A percentile compares a stretch with the other conserved stretches of the same genome.
phyloP scores from a whole-genome alignment of 2,888 invertebrate genomes.

The Campaea margaritaria region DNA sequence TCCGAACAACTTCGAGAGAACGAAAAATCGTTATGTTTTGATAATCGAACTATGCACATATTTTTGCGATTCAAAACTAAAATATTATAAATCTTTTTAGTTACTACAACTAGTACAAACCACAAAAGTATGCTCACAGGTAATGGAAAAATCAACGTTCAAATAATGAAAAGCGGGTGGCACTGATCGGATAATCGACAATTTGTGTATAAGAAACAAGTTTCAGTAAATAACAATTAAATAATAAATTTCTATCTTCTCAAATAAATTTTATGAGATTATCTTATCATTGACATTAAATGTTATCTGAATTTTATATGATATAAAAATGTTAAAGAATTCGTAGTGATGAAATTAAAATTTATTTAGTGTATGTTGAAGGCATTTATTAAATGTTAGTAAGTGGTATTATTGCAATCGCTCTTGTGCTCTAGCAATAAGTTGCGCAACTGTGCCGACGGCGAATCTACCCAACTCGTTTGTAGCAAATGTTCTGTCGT shows the following conservation, averaged over 20 bases:
- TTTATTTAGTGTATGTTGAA: neutral
- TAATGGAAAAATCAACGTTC: no score
- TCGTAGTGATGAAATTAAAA: neutral
- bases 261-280: neutral
- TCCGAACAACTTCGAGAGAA: no score
- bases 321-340: neutral
- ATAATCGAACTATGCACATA: no score
- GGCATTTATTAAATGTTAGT: slow-evolving; percentile 12
- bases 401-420: slow-evolving; percentile 23
- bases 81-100: no score
- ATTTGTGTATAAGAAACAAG: no score
- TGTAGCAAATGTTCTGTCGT: slow-evolving; percentile 34
- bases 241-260: neutral
- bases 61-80: no score
- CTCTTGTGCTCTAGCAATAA: slow-evolving; percentile 35
- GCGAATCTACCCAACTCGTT: slow-evolving; percentile 44
- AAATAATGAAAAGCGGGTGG: no score
- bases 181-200: no score
- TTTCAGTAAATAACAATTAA: no score
- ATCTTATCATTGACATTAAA: neutral
- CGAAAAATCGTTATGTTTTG: no score
- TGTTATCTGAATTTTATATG: neutral
- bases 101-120: no score
- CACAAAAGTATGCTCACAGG: no score
- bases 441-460: slow-evolving; percentile 48